Evolutionary conservation across 1,140 invertebrate genomes (phyloP).

Genomic region (Archegozetes longisetosus): DNA sequence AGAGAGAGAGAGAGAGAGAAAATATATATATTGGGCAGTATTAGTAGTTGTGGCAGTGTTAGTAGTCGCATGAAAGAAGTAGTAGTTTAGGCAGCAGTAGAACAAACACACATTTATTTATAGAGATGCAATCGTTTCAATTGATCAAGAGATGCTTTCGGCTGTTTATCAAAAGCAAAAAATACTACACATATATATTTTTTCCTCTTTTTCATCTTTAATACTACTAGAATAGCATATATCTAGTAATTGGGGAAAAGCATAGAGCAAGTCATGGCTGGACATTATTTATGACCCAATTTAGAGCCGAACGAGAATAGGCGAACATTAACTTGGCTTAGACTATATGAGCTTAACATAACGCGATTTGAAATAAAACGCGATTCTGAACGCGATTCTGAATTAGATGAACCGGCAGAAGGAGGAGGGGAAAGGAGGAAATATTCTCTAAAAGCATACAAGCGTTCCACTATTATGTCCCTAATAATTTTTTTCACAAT

Average conservation of each 20-base stretch:
- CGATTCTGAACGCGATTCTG: neutral
- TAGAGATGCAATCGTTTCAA: neutral
- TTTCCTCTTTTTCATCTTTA: neutral
- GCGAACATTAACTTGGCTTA: neutral
- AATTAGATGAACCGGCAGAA: neutral
- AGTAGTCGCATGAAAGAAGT: too few relatives aligned
- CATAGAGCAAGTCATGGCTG: neutral
- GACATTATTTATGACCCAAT: neutral
- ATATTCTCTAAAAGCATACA: neutral
- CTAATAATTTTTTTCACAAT: neutral
- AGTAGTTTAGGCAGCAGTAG: too few relatives aligned
- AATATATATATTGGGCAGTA: neutral
- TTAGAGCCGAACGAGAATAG: neutral
- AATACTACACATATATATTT: neutral
- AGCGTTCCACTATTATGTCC: neutral
- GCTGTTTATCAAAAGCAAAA: neutral
- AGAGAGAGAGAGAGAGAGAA: neutral
- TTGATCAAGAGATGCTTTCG: neutral
- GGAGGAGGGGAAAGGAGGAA: neutral
- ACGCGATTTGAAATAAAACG: neutral
- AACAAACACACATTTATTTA: neutral
- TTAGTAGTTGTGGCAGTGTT: neutral
- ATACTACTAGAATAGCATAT: neutral
- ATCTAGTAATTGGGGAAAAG: neutral
- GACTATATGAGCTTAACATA: neutral